These are phyloP conservation scores for Arizona elegans DNA, from an alignment of 2,113 vertebrate genomes.

Conservation along the genomic window DNA sequence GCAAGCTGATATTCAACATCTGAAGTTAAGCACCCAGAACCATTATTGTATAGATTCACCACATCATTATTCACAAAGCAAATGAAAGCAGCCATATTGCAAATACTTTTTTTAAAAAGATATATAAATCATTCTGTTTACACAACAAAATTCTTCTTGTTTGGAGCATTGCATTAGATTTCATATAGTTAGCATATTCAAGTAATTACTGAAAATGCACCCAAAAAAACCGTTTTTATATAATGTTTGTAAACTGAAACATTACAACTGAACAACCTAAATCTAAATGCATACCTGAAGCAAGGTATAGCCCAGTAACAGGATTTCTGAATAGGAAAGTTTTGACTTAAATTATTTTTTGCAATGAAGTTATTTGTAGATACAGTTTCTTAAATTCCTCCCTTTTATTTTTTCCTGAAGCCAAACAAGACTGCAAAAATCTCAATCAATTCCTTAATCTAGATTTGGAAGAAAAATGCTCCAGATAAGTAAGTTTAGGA, in stretches of 20 bases:
- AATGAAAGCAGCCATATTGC: neutral
- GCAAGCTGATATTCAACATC: constrained; percentile 55
- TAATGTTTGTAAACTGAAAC: neutral
- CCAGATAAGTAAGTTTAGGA: neutral
- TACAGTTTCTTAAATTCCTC: neutral
- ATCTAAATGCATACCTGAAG: neutral
- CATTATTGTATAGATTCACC: constrained; percentile 1
- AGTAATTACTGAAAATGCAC: neutral
- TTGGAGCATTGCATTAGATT: neutral
- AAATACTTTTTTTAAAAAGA: neutral
- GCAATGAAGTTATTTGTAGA: neutral
- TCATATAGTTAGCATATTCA: neutral
- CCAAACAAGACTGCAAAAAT: neutral
- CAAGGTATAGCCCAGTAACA: neutral
- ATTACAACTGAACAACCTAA: neutral
- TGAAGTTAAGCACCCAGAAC: constrained; percentile 30
- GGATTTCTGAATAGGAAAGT: neutral
- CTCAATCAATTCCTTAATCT: neutral
- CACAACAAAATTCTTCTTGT: neutral
- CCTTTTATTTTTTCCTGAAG: neutral
- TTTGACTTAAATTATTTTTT: neutral
- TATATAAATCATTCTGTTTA: neutral
- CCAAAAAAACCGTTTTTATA: neutral
- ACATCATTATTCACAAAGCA: neutral
- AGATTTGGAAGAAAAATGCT: neutral